Conservation (phyloP, 30 jellyfish, hydroid and myxozoan species). For the Turritopsis dohrnii region DNA sequence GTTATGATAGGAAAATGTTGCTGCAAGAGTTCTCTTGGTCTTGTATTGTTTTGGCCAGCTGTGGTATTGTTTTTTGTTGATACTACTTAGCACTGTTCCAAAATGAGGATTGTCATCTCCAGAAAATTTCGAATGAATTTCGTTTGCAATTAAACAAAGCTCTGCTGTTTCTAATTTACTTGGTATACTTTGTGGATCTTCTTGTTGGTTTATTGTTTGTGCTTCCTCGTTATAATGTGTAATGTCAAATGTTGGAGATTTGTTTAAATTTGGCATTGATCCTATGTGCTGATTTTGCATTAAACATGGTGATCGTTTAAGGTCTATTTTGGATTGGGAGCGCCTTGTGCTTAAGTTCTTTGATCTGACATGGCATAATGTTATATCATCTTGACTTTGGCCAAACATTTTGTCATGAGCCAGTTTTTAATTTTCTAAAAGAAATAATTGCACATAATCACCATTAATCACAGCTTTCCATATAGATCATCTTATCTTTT, state of each 20-base stretch:
- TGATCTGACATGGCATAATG: neutral
- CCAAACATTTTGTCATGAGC: no score
- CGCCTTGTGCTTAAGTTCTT: neutral
- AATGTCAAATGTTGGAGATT: neutral
- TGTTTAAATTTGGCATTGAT: neutral
- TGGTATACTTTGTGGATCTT: neutral
- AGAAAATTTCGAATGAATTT: conserved; percentile 16
- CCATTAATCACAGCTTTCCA: no score
- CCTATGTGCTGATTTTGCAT: neutral
- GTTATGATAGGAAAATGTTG: conserved; percentile 4
- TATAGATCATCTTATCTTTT: no score
- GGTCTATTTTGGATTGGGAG: neutral
- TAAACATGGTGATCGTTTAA: neutral
- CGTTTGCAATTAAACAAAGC: conserved; percentile 25
- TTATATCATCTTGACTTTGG: neutral
- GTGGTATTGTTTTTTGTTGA: conserved; percentile 13
- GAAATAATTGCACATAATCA: no score
- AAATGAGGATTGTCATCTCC: neutral
- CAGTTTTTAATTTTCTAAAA: no score
- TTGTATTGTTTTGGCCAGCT: conserved; percentile 33
- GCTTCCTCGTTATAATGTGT: neutral
- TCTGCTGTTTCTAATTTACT: conserved; percentile 14
- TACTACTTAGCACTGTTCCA: neutral
- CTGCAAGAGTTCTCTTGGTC: neutral
- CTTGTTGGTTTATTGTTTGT: neutral